These are phyloP conservation scores for Peromyscus eremicus DNA, from an alignment of 2,797 vertebrate genomes.

Conservation along the genomic window DNA sequence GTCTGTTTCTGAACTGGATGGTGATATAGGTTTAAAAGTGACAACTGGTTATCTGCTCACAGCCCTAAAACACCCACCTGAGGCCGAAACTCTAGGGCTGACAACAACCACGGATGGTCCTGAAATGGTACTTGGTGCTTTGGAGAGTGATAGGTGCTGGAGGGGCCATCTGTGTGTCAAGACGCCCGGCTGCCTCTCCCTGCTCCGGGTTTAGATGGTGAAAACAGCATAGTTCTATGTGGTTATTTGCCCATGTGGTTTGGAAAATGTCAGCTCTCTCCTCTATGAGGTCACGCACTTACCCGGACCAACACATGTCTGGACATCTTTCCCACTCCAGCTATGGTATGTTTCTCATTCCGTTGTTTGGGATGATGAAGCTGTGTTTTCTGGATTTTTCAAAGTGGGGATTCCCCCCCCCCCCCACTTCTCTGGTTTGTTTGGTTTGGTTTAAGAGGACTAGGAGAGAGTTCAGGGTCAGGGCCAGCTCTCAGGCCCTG, in stretches of 20 bases:
- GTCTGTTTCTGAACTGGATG: background rate
- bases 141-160: background rate
- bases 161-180: background rate
- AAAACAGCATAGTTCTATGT: background rate
- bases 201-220: background rate
- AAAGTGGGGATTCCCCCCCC: background rate
- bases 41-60: background rate
- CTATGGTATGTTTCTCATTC: conserved; percentile 63
- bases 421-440: conserved; percentile 34
- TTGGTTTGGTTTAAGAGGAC: conserved; percentile 67
- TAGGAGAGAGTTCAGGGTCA: conserved; percentile 60
- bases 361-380: conserved; percentile 57
- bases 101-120: background rate
- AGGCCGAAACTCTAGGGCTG: background rate
- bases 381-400: conserved; percentile 68
- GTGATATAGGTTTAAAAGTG: background rate
- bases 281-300: background rate
- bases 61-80: background rate
- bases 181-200: background rate
- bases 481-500: background rate
- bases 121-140: background rate
- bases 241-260: conserved; percentile 29
- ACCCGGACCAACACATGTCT: conserved; percentile 60
- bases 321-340: conserved; percentile 36
- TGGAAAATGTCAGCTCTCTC: conserved; percentile 71